Conservation (phyloP, 2,113 vertebrate species). For the Panthera tigris region DNA sequence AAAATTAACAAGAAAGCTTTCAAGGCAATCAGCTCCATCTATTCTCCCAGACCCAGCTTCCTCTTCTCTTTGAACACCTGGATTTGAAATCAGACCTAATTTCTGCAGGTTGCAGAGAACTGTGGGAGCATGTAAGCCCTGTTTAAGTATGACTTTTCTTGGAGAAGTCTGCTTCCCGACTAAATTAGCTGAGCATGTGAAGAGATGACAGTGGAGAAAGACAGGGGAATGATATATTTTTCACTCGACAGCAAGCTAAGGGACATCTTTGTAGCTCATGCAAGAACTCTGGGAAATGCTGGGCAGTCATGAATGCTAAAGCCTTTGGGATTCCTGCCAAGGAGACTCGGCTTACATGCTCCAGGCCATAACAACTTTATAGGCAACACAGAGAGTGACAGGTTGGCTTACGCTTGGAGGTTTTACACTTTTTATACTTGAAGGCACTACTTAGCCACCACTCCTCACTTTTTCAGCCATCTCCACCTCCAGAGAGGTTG, state of each 20-base stretch:
- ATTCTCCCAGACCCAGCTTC: conserved; percentile 14
- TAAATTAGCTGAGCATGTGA: conserved; percentile 55
- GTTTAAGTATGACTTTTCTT: background rate
- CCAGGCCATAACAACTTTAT: conserved; percentile 64
- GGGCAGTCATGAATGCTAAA: conserved; percentile 56
- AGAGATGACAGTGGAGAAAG: conserved; percentile 54
- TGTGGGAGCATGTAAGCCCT: background rate
- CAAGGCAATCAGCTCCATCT: conserved; percentile 38
- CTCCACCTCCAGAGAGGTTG: background rate
- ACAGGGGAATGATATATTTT: conserved; percentile 68
- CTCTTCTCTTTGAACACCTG: conserved; percentile 51
- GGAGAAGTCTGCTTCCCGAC: conserved; percentile 23
- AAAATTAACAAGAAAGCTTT: conserved; percentile 67
- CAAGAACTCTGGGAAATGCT: conserved; percentile 50
- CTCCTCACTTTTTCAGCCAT: background rate
- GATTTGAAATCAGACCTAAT: conserved; percentile 67
- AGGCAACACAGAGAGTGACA: conserved; percentile 58
- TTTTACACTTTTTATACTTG: conserved; percentile 48
- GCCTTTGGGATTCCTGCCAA: conserved; percentile 70
- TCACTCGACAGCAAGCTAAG: conserved; percentile 48
- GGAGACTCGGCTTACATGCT: conserved; percentile 48
- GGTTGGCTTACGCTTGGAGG: background rate
- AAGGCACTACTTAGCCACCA: conserved; percentile 26
- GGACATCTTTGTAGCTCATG: conserved; percentile 60
- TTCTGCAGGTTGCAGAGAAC: conserved; percentile 45